Conservation (phyloP, 2,113 vertebrate genomes). For the Oreotrochilus melanogaster region DNA sequence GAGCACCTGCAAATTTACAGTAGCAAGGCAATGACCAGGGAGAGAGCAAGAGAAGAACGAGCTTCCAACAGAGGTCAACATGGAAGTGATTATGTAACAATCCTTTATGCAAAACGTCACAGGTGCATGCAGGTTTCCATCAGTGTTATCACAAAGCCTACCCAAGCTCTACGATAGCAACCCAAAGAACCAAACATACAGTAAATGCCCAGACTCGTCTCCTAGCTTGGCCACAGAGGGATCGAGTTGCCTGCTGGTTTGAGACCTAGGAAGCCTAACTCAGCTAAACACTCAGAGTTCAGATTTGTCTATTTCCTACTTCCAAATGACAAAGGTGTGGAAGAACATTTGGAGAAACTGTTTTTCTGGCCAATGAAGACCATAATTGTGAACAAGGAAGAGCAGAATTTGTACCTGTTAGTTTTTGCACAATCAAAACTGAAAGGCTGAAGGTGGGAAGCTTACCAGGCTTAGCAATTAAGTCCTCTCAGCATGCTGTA, state of each 20-base stretch:
- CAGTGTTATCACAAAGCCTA: neutral
- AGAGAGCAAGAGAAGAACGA: neutral
- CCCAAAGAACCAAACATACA: neutral
- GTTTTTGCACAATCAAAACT: neutral
- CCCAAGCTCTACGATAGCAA: neutral
- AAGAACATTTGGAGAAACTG: neutral
- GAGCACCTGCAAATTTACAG: neutral
- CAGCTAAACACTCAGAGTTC: neutral
- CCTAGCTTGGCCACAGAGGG: neutral
- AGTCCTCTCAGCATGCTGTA: neutral
- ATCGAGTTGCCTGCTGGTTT: accelerated
- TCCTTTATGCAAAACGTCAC: neutral
- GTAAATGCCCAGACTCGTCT: neutral
- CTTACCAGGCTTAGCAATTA: neutral
- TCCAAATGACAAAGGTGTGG: neutral
- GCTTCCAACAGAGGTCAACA: neutral
- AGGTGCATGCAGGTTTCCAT: neutral
- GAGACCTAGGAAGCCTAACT: neutral
- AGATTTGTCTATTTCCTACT: neutral
- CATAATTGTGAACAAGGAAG: neutral
- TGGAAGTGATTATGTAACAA: neutral
- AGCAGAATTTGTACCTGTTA: neutral
- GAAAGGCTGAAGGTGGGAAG: neutral
- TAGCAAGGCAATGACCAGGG: neutral
- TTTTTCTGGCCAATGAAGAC: neutral